A percentile compares a stretch with the other conserved stretches of the same genome.
Conservation (phyloP, 2,797 vertebrate species). For the Epinephelus awoara region DNA sequence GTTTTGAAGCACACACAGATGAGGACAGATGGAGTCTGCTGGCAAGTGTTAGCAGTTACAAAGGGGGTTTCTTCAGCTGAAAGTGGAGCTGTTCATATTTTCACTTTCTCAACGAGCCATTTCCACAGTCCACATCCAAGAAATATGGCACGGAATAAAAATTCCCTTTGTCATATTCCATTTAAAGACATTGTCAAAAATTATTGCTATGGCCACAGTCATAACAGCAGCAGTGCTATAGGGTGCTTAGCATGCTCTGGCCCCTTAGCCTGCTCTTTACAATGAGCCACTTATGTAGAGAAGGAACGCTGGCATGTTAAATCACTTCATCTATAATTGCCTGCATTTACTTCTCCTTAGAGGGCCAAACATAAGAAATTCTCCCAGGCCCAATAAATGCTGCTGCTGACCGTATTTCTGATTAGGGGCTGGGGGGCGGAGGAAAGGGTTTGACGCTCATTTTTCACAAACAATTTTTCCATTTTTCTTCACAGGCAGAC, state of each 20-base stretch:
- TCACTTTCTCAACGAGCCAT: conserved; percentile 34
- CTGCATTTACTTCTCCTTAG: conserved; percentile 85
- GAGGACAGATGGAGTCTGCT: conserved; percentile 66
- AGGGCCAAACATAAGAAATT: conserved; percentile 80
- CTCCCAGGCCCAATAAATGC: conserved; percentile 85
- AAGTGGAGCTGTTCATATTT: conserved; percentile 43
- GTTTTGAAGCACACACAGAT: conserved; percentile 58
- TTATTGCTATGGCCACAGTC: conserved; percentile 44
- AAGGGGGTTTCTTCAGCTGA: conserved; percentile 42
- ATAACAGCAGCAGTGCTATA: conserved; percentile 53
- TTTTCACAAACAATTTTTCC: conserved; percentile 88
- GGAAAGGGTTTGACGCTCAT: conserved; percentile 81
- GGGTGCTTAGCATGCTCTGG: conserved; percentile 63
- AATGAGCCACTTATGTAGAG: conserved; percentile 83
- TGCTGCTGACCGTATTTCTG: conserved; percentile 81
- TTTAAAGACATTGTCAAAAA: conserved; percentile 61
- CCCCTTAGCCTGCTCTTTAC: conserved; percentile 73
- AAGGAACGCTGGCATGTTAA: conserved; percentile 80
- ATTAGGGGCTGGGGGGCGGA: conserved; percentile 77
- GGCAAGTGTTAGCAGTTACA: conserved; percentile 50
- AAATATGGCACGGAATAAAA: conserved; percentile 48
- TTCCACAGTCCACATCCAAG: conserved; percentile 42
- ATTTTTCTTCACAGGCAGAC: conserved; percentile 86
- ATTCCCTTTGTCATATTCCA: conserved; percentile 49
- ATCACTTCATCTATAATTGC: conserved; percentile 87